phyloP scores from a whole-genome alignment of 92 coral and sea anemone genomes.

The Desmophyllum pertusum region DNA sequence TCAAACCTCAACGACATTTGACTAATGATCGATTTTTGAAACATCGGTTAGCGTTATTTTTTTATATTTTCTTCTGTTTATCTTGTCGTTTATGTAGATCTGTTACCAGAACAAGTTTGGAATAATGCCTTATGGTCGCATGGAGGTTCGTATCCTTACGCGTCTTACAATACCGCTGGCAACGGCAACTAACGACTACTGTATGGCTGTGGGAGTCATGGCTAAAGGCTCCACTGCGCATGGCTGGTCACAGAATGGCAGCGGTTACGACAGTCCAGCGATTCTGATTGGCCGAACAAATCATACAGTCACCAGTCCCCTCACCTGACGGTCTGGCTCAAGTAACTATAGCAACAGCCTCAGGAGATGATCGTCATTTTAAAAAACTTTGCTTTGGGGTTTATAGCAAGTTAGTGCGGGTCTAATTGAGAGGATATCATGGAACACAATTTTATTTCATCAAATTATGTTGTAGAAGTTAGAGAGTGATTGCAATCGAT shows the following conservation, averaged over 20 bases:
- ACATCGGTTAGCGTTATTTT: too few species aligned
- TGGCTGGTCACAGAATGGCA: slow-evolving; percentile 86
- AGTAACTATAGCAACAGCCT: slow-evolving; percentile 31
- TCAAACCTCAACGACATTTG: too few species aligned
- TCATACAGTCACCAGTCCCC: slow-evolving; percentile 69
- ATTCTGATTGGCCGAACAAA: slow-evolving; percentile 89
- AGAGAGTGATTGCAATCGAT: too few species aligned
- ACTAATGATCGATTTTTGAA: too few species aligned
- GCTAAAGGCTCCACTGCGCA: slow-evolving; percentile 62
- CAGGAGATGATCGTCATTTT: neutral
- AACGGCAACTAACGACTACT: slow-evolving; percentile 58
- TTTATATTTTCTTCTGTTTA: neutral
- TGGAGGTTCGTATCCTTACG: slow-evolving; percentile 87
- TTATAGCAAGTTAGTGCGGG: neutral
- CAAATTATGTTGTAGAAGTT: neutral
- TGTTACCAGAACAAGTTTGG: slow-evolving; percentile 87
- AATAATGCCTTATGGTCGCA: slow-evolving; percentile 62
- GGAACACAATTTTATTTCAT: neutral
- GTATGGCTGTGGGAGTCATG: slow-evolving; percentile 86
- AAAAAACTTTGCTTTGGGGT: neutral
- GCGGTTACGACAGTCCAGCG: slow-evolving; percentile 84
- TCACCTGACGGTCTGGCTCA: slow-evolving; percentile 81
- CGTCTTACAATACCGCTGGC: slow-evolving; percentile 59
- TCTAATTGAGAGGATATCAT: neutral
- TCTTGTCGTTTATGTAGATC: slow-evolving; percentile 22